Base-by-base conservation (phyloP, 2,113 vertebrate genomes). In the Siniperca chuatsi region DNA sequence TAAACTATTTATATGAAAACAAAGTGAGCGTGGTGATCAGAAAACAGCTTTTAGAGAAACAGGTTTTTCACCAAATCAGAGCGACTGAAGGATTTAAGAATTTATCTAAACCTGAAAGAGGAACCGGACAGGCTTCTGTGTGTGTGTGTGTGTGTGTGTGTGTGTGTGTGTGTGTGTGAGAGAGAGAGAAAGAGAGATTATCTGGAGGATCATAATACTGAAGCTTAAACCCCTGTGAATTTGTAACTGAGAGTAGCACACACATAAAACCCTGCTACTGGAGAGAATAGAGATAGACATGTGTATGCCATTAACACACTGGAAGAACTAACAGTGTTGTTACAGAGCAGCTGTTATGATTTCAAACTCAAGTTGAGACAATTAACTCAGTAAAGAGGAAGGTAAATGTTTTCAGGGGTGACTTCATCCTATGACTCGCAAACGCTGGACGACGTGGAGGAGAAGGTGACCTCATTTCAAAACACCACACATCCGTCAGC, bases 1-100 rank as follows among this genome's bases (percentile, higher is more conserved):
- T 94, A 95, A 94, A 93, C 87, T 94, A 94, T 95, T 94, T 95
- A 95, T 95, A 91, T 81, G 37, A 84, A 87, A 79, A 83, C 62
- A 83, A 77, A 65, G 37, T 29, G 44, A 23, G 44, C 57, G 54
- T 71, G 61, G 67, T 85, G 65, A 67, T 83, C 11, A 23, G 46
- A 62, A 40, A 70, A 61, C 7, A 58, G 61, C 35, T 60, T 64
- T 48, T 23, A 29, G 16, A 35, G 0, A 33, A 62, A 54, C n/a
- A 46, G 57, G 23, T 46, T 75, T 57, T 42, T 71, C 11, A 70
- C 37, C 29, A n/a, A 61, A 15, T 25, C 20, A 74, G 48, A 73
- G 46, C 2, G 11, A 48, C 78, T 16, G n/a, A 20, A 29, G 29
- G 74, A 50, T 48, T 83, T 57, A 75, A 35, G 33, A 66, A 48